Percentiles rank a stretch among this genome's conserved stretches.
phyloP scores from a whole-genome alignment of 1,140 invertebrate species.

The Oppia nitens region DNA sequence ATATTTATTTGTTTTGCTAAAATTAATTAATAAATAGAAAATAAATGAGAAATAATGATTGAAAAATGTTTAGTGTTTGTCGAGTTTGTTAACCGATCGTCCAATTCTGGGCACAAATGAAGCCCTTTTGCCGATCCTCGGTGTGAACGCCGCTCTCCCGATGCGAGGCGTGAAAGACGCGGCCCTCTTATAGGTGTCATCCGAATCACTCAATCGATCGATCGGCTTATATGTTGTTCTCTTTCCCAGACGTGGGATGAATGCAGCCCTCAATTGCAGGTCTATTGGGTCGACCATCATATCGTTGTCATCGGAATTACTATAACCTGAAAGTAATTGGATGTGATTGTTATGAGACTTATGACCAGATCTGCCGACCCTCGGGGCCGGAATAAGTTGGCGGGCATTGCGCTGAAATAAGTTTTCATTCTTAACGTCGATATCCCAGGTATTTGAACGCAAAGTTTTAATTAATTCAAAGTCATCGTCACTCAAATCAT shows the following conservation, averaged over 20 bases:
- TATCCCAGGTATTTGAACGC: neutral
- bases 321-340: neutral
- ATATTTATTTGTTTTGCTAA: too few relatives aligned
- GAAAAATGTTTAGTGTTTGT: too few relatives aligned
- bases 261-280: conserved; percentile 15
- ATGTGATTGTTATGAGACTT: neutral
- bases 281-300: conserved; percentile 10
- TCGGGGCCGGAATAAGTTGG: neutral
- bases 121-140: conserved; percentile 14
- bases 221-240: neutral
- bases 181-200: conserved; percentile 12
- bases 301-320: neutral
- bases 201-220: neutral
- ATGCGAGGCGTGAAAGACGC: conserved; percentile 18
- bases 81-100: neutral
- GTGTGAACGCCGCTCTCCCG: conserved; percentile 18
- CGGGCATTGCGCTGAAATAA: neutral
- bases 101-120: conserved; percentile 12
- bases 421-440: neutral
- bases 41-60: too few relatives aligned
- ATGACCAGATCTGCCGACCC: conserved; percentile 10
- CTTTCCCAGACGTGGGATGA: conserved; percentile 14
- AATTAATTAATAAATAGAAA: too few relatives aligned
- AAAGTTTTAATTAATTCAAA: neutral
- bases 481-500: neutral